phyloP scores from a whole-genome alignment of 2,797 vertebrate species.

The Enteromius unitaeniatus region DNA sequence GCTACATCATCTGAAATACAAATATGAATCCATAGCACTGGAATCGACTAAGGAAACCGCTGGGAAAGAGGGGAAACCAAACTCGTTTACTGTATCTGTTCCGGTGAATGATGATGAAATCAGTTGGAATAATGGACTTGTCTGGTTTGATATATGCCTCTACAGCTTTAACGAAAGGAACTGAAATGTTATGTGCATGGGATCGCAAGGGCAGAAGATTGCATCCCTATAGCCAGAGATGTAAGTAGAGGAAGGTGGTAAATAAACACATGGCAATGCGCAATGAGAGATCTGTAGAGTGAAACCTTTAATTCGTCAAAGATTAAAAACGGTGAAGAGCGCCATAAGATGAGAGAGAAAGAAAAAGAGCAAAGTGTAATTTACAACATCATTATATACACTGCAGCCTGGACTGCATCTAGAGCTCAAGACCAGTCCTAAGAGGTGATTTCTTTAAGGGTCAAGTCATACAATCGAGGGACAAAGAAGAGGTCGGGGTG shows the following conservation, averaged over 20 bases:
- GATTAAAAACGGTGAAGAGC: conserved; percentile 80
- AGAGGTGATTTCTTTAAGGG: conserved; percentile 96
- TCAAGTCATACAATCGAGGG: conserved; percentile 99
- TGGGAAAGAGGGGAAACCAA: conserved; percentile 69
- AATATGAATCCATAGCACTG: conserved; percentile 99
- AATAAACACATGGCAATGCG: conserved; percentile 74
- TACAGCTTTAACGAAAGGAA: conserved; percentile 90
- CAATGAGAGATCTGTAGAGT: conserved; percentile 76
- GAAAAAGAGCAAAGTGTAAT: conserved; percentile 84
- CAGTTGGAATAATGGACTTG: conserved; percentile 89
- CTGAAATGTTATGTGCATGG: conserved; percentile 77
- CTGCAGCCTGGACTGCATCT: conserved; percentile 94
- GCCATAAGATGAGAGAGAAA: conserved; percentile 74
- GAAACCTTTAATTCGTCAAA: conserved; percentile 73
- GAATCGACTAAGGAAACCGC: conserved; percentile 62
- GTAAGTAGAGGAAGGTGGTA: conserved; percentile 62
- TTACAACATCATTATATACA: conserved; percentile 99
- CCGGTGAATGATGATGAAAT: conserved; percentile 79
- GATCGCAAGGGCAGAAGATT: conserved; percentile 64
- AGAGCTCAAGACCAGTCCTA: conserved; percentile 99
- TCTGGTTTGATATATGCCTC: conserved; percentile 69
- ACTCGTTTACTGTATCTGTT: conserved; percentile 88
- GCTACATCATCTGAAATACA: conserved; percentile 99
- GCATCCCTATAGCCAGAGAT: conserved; percentile 38
- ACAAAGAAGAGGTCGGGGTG: conserved; percentile 99